phyloP scores from a whole-genome alignment of 2,888 invertebrate species.

The Liopterus haemorrhoidalis region DNA sequence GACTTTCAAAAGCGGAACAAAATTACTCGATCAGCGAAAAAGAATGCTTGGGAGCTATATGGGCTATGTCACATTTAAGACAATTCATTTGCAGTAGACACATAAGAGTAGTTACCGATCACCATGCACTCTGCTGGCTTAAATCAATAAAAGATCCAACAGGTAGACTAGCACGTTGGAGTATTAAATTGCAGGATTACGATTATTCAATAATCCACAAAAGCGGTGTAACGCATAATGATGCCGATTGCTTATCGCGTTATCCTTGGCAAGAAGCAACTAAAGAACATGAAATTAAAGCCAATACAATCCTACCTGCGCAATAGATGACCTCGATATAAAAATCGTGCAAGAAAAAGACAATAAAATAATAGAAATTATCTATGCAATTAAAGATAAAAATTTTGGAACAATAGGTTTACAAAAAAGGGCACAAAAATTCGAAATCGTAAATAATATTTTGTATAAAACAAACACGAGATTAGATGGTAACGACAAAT shows the following conservation, averaged over 20 bases:
- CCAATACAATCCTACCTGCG: background rate
- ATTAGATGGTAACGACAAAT: background rate
- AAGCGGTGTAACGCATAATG: conserved; percentile 11
- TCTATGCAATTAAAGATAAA: background rate
- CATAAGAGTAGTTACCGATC: conserved; percentile 15
- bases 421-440: background rate
- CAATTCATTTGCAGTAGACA: conserved; percentile 7
- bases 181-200: conserved; percentile 21
- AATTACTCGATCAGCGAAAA: conserved; percentile 40
- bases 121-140: conserved; percentile 17
- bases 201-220: conserved; percentile 17
- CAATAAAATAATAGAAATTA: background rate
- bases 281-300: background rate
- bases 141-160: conserved; percentile 10
- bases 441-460: background rate
- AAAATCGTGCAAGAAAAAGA: background rate
- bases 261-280: conserved; percentile 18
- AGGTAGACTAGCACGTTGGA: conserved; percentile 20
- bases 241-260: conserved; percentile 24
- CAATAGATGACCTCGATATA: background rate
- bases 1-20: conserved; percentile 32
- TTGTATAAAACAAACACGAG: background rate
- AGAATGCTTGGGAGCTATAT: conserved; percentile 38
- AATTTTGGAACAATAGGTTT: background rate
- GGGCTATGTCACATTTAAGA: conserved; percentile 24